Conservation (phyloP, 2,888 invertebrate species). For the Thumatha senex region DNA sequence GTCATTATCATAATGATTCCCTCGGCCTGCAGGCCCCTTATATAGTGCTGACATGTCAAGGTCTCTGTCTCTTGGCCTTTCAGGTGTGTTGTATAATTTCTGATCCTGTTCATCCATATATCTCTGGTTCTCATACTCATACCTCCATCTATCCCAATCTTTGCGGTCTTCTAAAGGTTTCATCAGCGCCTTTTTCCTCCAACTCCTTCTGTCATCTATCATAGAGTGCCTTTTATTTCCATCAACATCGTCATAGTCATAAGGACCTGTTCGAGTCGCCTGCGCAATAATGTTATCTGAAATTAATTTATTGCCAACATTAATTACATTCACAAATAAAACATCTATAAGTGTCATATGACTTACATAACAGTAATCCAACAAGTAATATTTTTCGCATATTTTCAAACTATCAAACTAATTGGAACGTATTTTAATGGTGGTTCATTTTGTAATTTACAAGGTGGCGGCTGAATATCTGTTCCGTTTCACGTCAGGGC, state of each 20-base stretch:
- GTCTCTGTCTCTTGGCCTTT: conserved; percentile 51
- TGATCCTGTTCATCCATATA: conserved; percentile 57
- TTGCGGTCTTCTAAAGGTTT: conserved; percentile 58
- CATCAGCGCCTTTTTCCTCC: conserved; percentile 64
- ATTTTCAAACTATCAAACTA: conserved; percentile 32
- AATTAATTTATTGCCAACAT: conserved; percentile 28
- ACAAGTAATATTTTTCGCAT: conserved; percentile 70
- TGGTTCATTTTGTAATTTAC: conserved; percentile 24
- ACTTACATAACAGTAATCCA: conserved; percentile 72
- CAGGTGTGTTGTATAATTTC: conserved; percentile 45
- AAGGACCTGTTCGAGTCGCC: conserved; percentile 52
- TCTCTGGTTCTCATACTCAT: conserved; percentile 55
- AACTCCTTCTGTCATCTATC: conserved; percentile 65
- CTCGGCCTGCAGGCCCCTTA: conserved; percentile 43
- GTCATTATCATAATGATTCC: conserved; percentile 53
- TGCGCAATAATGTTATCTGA: conserved; percentile 65
- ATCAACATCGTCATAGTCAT: conserved; percentile 68
- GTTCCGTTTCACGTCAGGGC: conserved; percentile 47
- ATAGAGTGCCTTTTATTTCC: conserved; percentile 56
- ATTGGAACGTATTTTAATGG: conserved; percentile 16
- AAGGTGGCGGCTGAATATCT: conserved; percentile 41
- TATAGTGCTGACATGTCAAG: conserved; percentile 43
- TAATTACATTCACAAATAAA: conserved; percentile 11
- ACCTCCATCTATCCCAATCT: conserved; percentile 58
- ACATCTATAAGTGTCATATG: conserved; percentile 12